A percentile compares a stretch with the other conserved stretches of the same genome.
Conservation (phyloP, 2,888 invertebrate genomes). For the Macropis europaea region DNA sequence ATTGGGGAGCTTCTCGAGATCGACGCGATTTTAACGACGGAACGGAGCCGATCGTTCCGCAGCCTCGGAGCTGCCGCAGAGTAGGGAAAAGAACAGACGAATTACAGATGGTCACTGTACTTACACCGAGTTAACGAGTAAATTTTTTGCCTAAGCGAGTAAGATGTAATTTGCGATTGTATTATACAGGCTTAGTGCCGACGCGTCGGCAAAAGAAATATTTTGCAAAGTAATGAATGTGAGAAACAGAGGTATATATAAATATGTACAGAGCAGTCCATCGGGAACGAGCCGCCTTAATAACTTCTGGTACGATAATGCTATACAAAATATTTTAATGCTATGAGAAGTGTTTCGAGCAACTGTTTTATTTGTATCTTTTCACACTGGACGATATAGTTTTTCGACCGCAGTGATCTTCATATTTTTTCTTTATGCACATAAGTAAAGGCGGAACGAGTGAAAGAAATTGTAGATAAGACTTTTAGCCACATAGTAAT, state of each 20-base stretch:
- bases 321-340: too few species aligned
- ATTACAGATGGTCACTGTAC: slow-evolving; percentile 73
- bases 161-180: slow-evolving; percentile 69
- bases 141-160: slow-evolving; percentile 70
- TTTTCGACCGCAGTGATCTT: too few species aligned
- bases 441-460: too few species aligned
- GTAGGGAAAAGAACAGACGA: slow-evolving; percentile 1
- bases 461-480: too few species aligned
- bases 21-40: slow-evolving; percentile 15
- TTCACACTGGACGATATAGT: too few species aligned
- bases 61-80: not conserved
- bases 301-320: too few species aligned
- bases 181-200: slow-evolving; percentile 73
- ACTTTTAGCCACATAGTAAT: too few species aligned
- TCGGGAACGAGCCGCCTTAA: too few species aligned
- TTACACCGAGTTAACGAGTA: slow-evolving; percentile 64
- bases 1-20: slow-evolving; percentile 19
- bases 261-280: slow-evolving; percentile 43
- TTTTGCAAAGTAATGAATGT: slow-evolving; percentile 73
- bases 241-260: slow-evolving; percentile 59
- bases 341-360: too few species aligned
- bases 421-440: too few species aligned
- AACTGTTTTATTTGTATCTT: too few species aligned
- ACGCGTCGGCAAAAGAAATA: slow-evolving; percentile 69
- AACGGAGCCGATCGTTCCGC: slow-evolving; percentile 22